phyloP scores from a whole-genome alignment of 2,888 invertebrate species.

The Epicampocera succincta region DNA sequence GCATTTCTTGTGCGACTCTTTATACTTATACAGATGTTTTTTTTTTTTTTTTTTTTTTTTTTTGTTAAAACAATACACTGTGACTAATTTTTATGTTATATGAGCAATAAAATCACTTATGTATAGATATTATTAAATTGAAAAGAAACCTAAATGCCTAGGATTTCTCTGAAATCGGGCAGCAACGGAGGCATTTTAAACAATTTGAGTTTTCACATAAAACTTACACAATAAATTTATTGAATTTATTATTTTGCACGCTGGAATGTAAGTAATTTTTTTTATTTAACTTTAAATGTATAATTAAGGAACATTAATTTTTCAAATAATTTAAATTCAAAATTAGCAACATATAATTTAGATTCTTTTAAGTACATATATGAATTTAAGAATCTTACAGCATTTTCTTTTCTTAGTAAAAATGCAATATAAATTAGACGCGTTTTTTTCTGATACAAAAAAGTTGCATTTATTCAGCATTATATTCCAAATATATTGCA shows the following conservation, averaged over 20 bases:
- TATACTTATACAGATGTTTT: constrained; percentile 38
- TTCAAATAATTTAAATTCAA: too few species aligned
- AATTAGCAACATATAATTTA: too few species aligned
- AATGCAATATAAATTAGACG: too few species aligned
- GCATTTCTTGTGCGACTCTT: constrained; percentile 65
- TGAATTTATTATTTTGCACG: constrained; percentile 71
- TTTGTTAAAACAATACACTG: constrained; percentile 56
- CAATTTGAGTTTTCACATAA: constrained; percentile 15
- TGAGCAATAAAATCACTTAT: constrained; percentile 1
- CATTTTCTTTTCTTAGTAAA: too few species aligned
- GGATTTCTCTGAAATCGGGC: neutral
- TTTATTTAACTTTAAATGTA: constrained; percentile 48
- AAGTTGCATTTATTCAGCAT: too few species aligned
- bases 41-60: too few species aligned
- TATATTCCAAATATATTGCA: too few species aligned
- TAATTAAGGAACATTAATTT: neutral
- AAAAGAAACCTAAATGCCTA: neutral
- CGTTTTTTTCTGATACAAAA: too few species aligned
- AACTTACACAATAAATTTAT: constrained; percentile 11
- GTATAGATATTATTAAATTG: neutral
- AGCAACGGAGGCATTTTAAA: constrained; percentile 72
- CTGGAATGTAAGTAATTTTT: constrained; percentile 74
- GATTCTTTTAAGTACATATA: too few species aligned
- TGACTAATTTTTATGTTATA: constrained; percentile 62
- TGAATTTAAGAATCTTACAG: too few species aligned